Evolutionary conservation across 37 sponge, comb jelly and placozoan species (phyloP), one percentile per base, ranked within the genome.

Genomic region (Beroe ovata): DNA sequence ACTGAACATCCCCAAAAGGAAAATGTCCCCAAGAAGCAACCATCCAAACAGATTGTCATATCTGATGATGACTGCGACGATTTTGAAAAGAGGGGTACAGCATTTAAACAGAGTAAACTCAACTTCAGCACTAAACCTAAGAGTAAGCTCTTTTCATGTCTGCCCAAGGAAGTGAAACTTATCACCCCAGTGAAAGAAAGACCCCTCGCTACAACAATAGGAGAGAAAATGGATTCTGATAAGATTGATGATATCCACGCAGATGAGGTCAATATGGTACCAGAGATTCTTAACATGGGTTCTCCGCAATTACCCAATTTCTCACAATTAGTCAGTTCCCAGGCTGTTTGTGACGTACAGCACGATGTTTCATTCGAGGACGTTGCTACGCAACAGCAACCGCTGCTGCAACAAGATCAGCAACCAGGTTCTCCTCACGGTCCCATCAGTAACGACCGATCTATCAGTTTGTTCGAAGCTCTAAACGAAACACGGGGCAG

Each of bases 41-140:
- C 25, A 6, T 34, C 29, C 8, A 25, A 8, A 11, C 33, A 66
- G 41, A 42, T 39, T 19, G 84, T 77, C 3, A 42, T 77, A 77
- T 77, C 84, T 6, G 84, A 77, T 29, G 71, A 69, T 69, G 84
- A 77, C 22, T 47, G 54, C 54, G 54, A 47, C 11, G 84, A 77
- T 8, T 77, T 77, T 25, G 84, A 39, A 66, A 62, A 4, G 21
- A 66, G 30, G 34, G 54, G 6, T 11, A 66, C 16, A 4, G 14
- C 36, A 34, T 4, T 39, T 0, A 77, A 77, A 23, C 84, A 77
- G 28, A 77, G 54, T 29, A 77, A 77, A 54, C 23, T 77, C 4
- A 16, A 39, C n/a, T 77, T 77, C 47, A 35, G 4, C 6, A 40
- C 42, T 1, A 77, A 77, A 54, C 84, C 84, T 1, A 39, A 40